Percentiles rank a stretch among this genome's conserved stretches.
phyloP scores from a whole-genome alignment of 2,888 invertebrate species.

The Megaustenia siamemsis region DNA sequence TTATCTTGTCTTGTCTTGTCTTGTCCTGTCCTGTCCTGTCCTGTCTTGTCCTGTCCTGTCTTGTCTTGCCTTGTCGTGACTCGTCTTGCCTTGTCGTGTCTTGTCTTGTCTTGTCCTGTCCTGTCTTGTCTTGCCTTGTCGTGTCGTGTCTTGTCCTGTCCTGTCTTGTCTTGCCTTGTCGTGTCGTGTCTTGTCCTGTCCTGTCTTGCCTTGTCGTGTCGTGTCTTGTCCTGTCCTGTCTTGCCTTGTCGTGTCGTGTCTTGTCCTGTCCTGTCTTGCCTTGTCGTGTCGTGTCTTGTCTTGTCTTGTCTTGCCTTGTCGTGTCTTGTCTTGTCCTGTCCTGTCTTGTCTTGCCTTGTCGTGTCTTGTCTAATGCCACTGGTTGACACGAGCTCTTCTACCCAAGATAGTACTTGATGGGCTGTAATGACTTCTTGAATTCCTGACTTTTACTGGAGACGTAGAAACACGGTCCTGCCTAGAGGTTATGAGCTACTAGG shows the following conservation, averaged over 20 bases:
- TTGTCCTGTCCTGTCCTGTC: constrained; percentile 19
- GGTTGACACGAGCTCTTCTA: too few species aligned
- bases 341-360: background rate
- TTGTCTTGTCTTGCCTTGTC: background rate
- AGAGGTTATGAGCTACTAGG: too few species aligned
- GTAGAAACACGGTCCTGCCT: too few species aligned
- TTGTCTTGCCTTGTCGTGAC: background rate
- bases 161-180: constrained; percentile 13
- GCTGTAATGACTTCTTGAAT: too few species aligned
- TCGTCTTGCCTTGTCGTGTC: constrained; percentile 7
- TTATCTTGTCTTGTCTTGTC: background rate
- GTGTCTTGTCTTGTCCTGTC: background rate
- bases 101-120: background rate
- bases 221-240: constrained; percentile 45
- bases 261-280: constrained; percentile 44
- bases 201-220: constrained; percentile 41
- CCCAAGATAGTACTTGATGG: too few species aligned
- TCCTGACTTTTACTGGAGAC: too few species aligned
- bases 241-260: constrained; percentile 34
- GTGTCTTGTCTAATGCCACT: background rate
- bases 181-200: constrained; percentile 30
- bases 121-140: constrained; percentile 25
- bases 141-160: constrained; percentile 11
- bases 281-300: constrained; percentile 40
- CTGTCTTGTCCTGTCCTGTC: constrained; percentile 18